phyloP scores from a whole-genome alignment of 2,113 vertebrate genomes.

The Petrocephalus zakoni region DNA sequence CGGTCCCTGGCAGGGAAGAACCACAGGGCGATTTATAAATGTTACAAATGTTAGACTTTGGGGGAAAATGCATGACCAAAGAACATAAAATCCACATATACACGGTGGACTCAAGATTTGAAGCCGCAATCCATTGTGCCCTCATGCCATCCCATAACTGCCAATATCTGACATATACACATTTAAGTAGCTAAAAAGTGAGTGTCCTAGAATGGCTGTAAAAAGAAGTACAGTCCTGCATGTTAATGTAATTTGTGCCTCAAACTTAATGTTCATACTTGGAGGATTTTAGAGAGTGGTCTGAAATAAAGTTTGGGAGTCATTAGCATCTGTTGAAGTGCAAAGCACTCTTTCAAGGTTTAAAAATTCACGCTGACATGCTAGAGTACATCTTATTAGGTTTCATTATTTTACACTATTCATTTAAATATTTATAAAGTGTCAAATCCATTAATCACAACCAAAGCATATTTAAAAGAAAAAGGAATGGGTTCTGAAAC shows the following conservation, averaged over 20 bases:
- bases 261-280: constrained; percentile 7
- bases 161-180: constrained; percentile 24
- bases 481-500: constrained; percentile 29
- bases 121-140: background rate
- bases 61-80: background rate
- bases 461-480: background rate
- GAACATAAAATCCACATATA: constrained; percentile 1
- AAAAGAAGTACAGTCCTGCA: background rate
- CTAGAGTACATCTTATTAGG: background rate
- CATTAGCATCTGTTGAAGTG: background rate
- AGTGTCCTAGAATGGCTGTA: constrained; percentile 22
- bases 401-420: background rate
- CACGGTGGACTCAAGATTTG: background rate
- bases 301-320: background rate
- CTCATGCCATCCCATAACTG: background rate
- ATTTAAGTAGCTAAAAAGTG: constrained; percentile 16
- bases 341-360: background rate
- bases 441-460: background rate
- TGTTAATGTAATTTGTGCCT: background rate
- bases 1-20: background rate
- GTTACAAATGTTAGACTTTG: background rate
- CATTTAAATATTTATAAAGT: background rate
- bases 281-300: background rate
- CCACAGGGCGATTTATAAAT: background rate
- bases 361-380: background rate